Percentiles rank a stretch among this genome's conserved stretches.
Conservation (phyloP, 2,113 vertebrate genomes). For the Triplophysa rosa region DNA sequence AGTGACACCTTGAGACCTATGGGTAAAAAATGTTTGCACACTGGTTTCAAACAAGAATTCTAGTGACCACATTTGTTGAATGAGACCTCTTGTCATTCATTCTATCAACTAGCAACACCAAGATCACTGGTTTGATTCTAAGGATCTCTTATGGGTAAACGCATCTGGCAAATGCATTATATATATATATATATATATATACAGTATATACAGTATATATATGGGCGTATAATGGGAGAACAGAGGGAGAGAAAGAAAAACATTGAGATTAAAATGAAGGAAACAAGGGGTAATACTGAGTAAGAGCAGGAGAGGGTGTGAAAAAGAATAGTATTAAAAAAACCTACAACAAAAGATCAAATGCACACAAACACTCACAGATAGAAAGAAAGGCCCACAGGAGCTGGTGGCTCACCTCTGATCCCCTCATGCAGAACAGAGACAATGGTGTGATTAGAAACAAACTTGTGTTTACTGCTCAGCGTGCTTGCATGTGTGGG, state of each 20-base stretch:
- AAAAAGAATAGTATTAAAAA: not conserved
- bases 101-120: not conserved
- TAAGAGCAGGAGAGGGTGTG: not conserved
- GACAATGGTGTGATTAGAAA: slow-evolving; percentile 55
- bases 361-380: not conserved
- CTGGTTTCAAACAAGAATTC: too few species aligned
- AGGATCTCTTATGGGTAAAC: not conserved
- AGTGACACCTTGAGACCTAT: too few species aligned
- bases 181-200: too few species aligned
- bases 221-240: too few species aligned
- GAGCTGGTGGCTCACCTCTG: slow-evolving; percentile 32
- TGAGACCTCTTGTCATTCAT: too few species aligned
- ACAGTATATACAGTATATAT: too few species aligned
- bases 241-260: not conserved
- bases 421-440: slow-evolving; percentile 56
- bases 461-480: slow-evolving; percentile 54
- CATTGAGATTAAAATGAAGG: not conserved
- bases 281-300: not conserved
- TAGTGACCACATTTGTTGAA: too few species aligned
- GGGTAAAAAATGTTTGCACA: too few species aligned
- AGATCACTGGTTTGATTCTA: too few species aligned
- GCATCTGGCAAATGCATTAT: not conserved
- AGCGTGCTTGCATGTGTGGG: slow-evolving; percentile 28
- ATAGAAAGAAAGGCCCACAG: slow-evolving; percentile 15
- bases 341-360: not conserved